A percentile compares a stretch with the other conserved stretches of the same genome.
Evolutionary conservation across 1,140 invertebrate species (phyloP).

Genomic region (Drosophila littoralis): DNA sequence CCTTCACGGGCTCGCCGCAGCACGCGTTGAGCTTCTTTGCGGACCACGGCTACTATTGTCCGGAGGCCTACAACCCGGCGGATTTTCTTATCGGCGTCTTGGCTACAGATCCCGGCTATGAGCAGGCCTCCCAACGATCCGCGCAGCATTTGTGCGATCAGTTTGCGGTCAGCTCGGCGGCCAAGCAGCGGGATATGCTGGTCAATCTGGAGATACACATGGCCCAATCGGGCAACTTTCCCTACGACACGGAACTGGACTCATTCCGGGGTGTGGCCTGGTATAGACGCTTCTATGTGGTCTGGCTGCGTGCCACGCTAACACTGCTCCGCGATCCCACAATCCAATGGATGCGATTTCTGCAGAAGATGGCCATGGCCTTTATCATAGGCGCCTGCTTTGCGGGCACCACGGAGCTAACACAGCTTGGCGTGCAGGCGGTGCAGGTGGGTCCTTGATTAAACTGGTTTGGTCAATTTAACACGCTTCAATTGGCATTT

Average conservation of each 20-base stretch:
- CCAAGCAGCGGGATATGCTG: slow-evolving; percentile 89
- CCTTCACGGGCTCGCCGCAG: slow-evolving; percentile 91
- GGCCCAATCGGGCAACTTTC: slow-evolving; percentile 83
- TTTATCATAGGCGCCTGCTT: slow-evolving; percentile 92
- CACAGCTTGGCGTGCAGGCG: slow-evolving; percentile 92
- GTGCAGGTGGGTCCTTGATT: slow-evolving; percentile 84
- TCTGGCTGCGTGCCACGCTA: slow-evolving; percentile 89
- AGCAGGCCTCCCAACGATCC: slow-evolving; percentile 87
- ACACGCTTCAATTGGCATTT: neutral
- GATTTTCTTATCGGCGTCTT: slow-evolving; percentile 96
- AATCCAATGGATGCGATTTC: slow-evolving; percentile 88
- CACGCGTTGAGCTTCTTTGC: slow-evolving; percentile 92
- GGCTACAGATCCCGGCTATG: slow-evolving; percentile 91
- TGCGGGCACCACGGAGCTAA: slow-evolving; percentile 87
- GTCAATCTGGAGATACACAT: slow-evolving; percentile 89
- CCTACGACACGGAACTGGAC: slow-evolving; percentile 74
- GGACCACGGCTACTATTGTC: slow-evolving; percentile 91
- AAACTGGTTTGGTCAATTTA: too few relatives aligned
- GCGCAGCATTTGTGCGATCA: slow-evolving; percentile 90
- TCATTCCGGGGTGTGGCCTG: slow-evolving; percentile 86
- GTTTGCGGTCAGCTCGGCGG: slow-evolving; percentile 90
- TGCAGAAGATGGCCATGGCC: slow-evolving; percentile 93
- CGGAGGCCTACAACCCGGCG: slow-evolving; percentile 94
- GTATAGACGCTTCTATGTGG: slow-evolving; percentile 88
- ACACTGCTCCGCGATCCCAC: slow-evolving; percentile 90